Base-by-base conservation (phyloP, 35 echinoderm and acorn worm genomes). In the Heliocidaris erythrogramma region DNA sequence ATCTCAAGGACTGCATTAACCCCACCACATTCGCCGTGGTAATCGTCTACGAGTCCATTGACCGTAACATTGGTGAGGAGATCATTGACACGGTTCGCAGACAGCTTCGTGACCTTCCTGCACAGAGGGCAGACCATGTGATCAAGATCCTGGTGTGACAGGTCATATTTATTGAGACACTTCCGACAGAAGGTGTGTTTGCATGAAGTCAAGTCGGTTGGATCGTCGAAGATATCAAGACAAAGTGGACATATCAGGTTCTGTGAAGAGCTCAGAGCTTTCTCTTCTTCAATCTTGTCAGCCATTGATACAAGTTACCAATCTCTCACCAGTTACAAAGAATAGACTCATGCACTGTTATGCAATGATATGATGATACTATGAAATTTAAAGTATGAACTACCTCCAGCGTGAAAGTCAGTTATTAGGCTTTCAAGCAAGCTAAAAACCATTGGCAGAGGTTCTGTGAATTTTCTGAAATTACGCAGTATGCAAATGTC, bases 91-190 rank as follows among this genome's bases (percentile, higher is more conserved):
- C 85, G 85, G n/a, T 86, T 86, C 85, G n/a, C 85, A 32, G 27
- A 32, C n/a, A 86, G 21, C 85, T 29, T 29, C 1, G 85, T 86
- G 85, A 86, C 29, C 4, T 86, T 32, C 31, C 85, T 86, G 85
- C 85, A 86, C 13, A 86, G n/a, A 86, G 85, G 85, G 21, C 85
- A 86, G 5, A 86, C 21, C 85, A 86, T 86, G 85, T 86, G 85
- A 32, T 86, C 85, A 7, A 30, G 85, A 86, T 86, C 85, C 85
- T 86, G n/a, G 31, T 32, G 21, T 12, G 85, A 30, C 9, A 29
- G 27, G 85, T 86, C 85, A 29, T 32, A 86, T 9, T 86, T 86
- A 10, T 86, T 86, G 85, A 86, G 85, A 32, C 85, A 86, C 21
- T 29, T 29, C 85, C 31, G 27, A 32, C 85, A 86, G 85, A 86